Evolutionary conservation across 2,113 vertebrate genomes (phyloP).

Genomic region (Menidia beryllina): DNA sequence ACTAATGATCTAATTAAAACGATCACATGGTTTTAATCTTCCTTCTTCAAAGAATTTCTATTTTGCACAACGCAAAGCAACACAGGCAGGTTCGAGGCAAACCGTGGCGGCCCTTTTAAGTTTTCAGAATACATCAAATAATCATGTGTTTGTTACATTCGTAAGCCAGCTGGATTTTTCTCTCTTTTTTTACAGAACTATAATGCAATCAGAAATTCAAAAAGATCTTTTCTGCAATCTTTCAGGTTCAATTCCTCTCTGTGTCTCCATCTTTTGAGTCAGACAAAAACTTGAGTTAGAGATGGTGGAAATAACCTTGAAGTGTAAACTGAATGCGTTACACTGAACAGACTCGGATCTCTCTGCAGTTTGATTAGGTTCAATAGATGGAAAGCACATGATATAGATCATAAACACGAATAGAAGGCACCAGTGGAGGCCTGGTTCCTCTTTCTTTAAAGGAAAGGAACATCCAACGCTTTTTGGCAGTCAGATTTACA

Average conservation of each 20-base stretch:
- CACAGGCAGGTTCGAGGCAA: slow-evolving; percentile 67
- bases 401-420: slow-evolving; percentile 75
- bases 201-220: slow-evolving; percentile 66
- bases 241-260: slow-evolving; percentile 39
- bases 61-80: slow-evolving; percentile 57
- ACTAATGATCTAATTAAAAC: slow-evolving; percentile 84
- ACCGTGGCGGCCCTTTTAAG: slow-evolving; percentile 61
- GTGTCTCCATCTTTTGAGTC: slow-evolving; percentile 15
- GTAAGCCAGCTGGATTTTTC: slow-evolving; percentile 71
- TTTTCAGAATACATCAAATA: slow-evolving; percentile 56
- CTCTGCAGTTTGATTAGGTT: slow-evolving; percentile 74
- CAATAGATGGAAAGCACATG: slow-evolving; percentile 68
- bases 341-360: slow-evolving; percentile 54
- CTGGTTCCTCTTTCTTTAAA: slow-evolving; percentile 49
- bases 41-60: slow-evolving; percentile 74
- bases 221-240: slow-evolving; percentile 63
- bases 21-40: slow-evolving; percentile 83
- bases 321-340: slow-evolving; percentile 67
- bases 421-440: slow-evolving; percentile 59
- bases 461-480: slow-evolving; percentile 47
- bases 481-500: slow-evolving; percentile 72
- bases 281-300: slow-evolving; percentile 24
- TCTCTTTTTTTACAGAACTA: slow-evolving; percentile 39
- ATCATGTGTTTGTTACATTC: slow-evolving; percentile 70
- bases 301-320: slow-evolving; percentile 46